Evolutionary conservation across 2,113 vertebrate species (phyloP).

Genomic region (Microcebus tavaratra): DNA sequence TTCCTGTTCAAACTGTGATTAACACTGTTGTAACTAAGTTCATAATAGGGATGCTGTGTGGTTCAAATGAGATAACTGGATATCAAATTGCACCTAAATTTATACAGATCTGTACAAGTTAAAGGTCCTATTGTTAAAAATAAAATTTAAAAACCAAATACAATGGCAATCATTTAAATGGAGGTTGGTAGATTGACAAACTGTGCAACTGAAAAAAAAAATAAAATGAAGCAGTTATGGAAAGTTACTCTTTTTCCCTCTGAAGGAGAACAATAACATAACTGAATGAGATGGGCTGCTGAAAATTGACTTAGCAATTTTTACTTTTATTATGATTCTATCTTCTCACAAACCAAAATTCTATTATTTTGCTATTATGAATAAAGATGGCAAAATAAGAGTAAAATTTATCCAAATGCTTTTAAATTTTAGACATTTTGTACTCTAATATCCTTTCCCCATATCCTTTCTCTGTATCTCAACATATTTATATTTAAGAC

Average conservation of each 20-base stretch:
- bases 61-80: not conserved
- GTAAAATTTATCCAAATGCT: not conserved
- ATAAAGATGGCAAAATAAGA: not conserved
- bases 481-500: not conserved
- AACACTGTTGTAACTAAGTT: not conserved
- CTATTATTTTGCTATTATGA: constrained; percentile 24
- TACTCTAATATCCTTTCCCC: not conserved
- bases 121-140: constrained; percentile 8
- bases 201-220: not conserved
- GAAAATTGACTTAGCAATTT: constrained; percentile 5
- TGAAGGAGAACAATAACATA: not conserved
- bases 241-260: not conserved
- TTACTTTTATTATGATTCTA: not conserved
- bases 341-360: not conserved
- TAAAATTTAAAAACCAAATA: not conserved
- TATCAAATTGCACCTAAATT: not conserved
- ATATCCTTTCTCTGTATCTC: not conserved
- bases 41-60: not conserved
- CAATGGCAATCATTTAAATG: not conserved
- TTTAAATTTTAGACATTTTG: not conserved
- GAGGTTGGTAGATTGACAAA: not conserved
- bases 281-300: not conserved
- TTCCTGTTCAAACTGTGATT: constrained; percentile 25
- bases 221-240: not conserved
- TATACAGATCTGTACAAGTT: not conserved